Conservation (phyloP, 2,113 vertebrate species). For the Hylia prasina region DNA sequence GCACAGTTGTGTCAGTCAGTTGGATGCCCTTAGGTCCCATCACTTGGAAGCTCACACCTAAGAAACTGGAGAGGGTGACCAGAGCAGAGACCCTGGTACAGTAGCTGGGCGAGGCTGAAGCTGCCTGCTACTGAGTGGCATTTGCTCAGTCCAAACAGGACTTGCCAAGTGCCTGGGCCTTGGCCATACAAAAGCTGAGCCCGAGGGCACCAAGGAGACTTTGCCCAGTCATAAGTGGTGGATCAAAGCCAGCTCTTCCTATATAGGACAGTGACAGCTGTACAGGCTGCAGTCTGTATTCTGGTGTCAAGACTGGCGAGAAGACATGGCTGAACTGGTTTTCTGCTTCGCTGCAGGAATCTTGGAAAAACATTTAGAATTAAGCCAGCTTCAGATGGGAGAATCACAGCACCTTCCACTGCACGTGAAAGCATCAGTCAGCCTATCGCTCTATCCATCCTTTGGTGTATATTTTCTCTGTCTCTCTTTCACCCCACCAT, state of each 20-base stretch:
- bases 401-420: neutral
- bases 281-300: neutral
- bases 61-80: neutral
- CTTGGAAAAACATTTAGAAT: neutral
- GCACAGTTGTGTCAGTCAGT: accelerated
- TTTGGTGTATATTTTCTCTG: neutral
- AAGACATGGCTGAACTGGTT: neutral
- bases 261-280: neutral
- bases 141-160: neutral
- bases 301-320: neutral
- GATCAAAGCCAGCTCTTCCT: neutral
- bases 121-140: neutral
- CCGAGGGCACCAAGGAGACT: neutral
- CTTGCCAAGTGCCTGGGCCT: neutral
- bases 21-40: neutral
- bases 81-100: neutral
- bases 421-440: neutral
- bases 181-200: neutral
- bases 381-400: neutral
- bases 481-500: neutral
- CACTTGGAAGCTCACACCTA: neutral
- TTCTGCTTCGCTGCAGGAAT: neutral
- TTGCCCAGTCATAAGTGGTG: accelerated
- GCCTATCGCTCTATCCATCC: neutral
- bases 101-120: neutral